Percentiles rank a stretch among this genome's conserved stretches.
Evolutionary conservation across 2,113 vertebrate genomes (phyloP).

Genomic region (Xiphophorus hellerii): DNA sequence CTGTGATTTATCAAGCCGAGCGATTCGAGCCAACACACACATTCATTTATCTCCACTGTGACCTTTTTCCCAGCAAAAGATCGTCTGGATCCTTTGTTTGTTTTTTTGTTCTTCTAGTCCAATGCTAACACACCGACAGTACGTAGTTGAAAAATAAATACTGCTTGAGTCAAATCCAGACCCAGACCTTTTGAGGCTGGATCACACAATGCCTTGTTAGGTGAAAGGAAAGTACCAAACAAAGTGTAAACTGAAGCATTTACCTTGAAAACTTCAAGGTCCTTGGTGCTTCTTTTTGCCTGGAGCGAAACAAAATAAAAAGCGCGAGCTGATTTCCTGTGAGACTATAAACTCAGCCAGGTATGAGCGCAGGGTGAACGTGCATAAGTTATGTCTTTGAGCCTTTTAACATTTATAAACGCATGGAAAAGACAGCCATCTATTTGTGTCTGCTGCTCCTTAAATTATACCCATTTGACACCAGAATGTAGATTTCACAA

Average conservation of each 20-base stretch:
- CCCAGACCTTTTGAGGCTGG: not conserved
- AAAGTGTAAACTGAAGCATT: constrained; percentile 17
- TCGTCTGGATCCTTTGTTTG: constrained; percentile 56
- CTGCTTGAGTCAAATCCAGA: constrained; percentile 6
- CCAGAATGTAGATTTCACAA: not conserved
- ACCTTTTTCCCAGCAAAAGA: constrained; percentile 62
- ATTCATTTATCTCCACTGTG: constrained; percentile 67
- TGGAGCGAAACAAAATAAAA: constrained; percentile 44
- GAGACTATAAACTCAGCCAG: constrained; percentile 34
- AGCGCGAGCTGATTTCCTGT: constrained; percentile 31
- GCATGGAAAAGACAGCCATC: not conserved
- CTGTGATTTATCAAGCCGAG: constrained; percentile 71
- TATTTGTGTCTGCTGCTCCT: not conserved
- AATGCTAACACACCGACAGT: constrained; percentile 17
- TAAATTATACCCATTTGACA: not conserved
- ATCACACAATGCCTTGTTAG: constrained; percentile 2
- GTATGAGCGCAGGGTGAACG: constrained; percentile 29
- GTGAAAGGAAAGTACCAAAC: constrained; percentile 9
- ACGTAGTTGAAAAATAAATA: constrained; percentile 42
- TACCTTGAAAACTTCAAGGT: constrained; percentile 43
- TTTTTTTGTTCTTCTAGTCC: constrained; percentile 2
- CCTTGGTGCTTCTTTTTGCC: constrained; percentile 18
- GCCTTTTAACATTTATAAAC: not conserved
- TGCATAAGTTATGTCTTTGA: constrained; percentile 11
- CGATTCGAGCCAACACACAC: constrained; percentile 64